Evolutionary conservation across 2,113 vertebrate species (phyloP).

Genomic region (Lophochroa leadbeateri): DNA sequence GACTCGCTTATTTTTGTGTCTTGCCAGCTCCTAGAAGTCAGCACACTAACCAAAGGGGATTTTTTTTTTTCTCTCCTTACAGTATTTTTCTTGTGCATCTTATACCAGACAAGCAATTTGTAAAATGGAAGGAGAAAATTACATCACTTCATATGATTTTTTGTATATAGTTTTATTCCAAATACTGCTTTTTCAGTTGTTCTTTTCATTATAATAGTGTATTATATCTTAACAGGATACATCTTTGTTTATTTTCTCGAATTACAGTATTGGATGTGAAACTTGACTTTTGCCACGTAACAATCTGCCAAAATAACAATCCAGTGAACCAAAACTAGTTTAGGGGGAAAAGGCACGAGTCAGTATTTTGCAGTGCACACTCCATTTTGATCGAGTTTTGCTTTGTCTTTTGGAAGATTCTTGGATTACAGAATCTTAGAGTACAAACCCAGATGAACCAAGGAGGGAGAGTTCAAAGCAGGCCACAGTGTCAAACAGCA

Average conservation of each 20-base stretch:
- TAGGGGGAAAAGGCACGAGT: background rate
- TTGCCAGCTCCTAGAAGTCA: background rate
- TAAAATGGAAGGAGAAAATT: background rate
- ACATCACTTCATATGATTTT: background rate
- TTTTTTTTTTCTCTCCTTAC: background rate
- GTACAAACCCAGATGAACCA: background rate
- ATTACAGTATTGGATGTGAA: background rate
- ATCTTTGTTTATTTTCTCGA: background rate
- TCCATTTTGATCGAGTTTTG: background rate
- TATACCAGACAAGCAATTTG: background rate
- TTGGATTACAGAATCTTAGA: background rate
- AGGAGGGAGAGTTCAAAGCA: background rate
- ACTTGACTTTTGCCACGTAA: background rate
- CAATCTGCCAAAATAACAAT: background rate
- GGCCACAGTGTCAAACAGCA: background rate
- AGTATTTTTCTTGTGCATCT: background rate
- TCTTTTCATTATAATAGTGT: background rate
- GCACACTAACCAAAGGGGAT: background rate
- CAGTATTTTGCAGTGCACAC: background rate
- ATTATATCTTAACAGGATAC: background rate
- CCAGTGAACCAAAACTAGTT: background rate
- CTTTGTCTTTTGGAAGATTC: background rate
- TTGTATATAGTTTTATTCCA: background rate
- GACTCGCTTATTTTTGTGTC: background rate
- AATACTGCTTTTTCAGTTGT: background rate